Base-by-base conservation (phyloP, 1,140 invertebrate genomes). In the Euura lappo region DNA sequence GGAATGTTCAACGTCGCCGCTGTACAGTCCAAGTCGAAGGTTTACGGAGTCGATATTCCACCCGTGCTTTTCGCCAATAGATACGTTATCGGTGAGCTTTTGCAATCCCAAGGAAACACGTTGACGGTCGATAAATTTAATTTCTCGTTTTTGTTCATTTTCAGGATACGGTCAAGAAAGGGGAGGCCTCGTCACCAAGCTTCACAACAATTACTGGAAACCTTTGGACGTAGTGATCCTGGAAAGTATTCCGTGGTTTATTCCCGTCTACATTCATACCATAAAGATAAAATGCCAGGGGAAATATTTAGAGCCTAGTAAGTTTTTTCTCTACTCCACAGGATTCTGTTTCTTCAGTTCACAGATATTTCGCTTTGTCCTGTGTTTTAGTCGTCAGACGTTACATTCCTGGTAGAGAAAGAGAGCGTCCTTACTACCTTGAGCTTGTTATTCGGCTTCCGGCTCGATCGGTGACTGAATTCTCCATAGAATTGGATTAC, bases 161-260 rank as follows among this genome's bases (percentile, higher is more conserved):
- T 5, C 65, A 89, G 87, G 89, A 70, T 93, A 93, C 87, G 93
- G 94, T 2, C 93, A 98, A 87, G 95, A 97, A 86, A 91, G 91
- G 81, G 97, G 97, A 45, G 93, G 94, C 75, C 92, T 98, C 78
- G 93, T 95, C 7, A 95, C 93, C 8, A 93, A 95, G 82, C 86
- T 97, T 44, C 90, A 91, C 65, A 97, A 97, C 79, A 93, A 92
- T 78, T 92, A 95, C 78, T 93, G 92, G 90, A 88, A 90, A 75
- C 76, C 90, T 2, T 86, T 96, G 71, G 90, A 93, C 79, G 86
- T 95, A 71, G 87, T 95, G 68, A 79, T 95, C 68, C 86, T 95
- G 75, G 93, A 96, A 88, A 94, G 95, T 85, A 91, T 95, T 79
- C 98, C 98, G 2, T 99, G 98, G 97, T 99, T 95, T 89, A 90